These are phyloP conservation scores for Leptinotarsa juncta DNA, from an alignment of 2,888 invertebrate genomes.

Conservation along the genomic window DNA sequence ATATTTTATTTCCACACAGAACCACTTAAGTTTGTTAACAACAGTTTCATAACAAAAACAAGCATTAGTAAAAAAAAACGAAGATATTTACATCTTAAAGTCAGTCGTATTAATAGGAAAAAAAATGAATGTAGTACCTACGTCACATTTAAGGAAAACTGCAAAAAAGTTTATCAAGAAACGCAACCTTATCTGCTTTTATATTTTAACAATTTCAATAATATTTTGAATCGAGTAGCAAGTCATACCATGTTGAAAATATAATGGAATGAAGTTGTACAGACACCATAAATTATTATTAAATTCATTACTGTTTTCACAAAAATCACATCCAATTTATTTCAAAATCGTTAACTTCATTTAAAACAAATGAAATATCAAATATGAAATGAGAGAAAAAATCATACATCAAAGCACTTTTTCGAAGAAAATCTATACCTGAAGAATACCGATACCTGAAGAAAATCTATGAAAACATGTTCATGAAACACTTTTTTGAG, in stretches of 20 bases:
- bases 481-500: too few species aligned
- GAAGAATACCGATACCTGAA: too few species aligned
- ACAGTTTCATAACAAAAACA: slow-evolving; percentile 54
- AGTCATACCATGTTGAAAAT: too few species aligned
- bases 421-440: too few species aligned
- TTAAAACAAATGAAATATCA: too few species aligned
- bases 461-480: too few species aligned
- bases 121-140: neutral
- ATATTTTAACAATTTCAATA: slow-evolving; percentile 20
- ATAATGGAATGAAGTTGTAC: too few species aligned
- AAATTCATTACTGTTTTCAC: neutral
- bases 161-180: too few species aligned
- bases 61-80: slow-evolving; percentile 53
- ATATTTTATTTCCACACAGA: slow-evolving; percentile 49
- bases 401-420: too few species aligned
- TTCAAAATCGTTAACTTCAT: too few species aligned
- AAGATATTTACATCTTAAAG: slow-evolving; percentile 52
- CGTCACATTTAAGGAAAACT: neutral
- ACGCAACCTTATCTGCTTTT: neutral
- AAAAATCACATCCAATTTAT: too few species aligned
- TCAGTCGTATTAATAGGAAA: slow-evolving; percentile 50
- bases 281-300: neutral
- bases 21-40: slow-evolving; percentile 51
- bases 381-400: too few species aligned
- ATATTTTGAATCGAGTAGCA: slow-evolving; percentile 9